Evolutionary conservation across 2,888 invertebrate species (phyloP).

Genomic region (Orchesella flavescens): DNA sequence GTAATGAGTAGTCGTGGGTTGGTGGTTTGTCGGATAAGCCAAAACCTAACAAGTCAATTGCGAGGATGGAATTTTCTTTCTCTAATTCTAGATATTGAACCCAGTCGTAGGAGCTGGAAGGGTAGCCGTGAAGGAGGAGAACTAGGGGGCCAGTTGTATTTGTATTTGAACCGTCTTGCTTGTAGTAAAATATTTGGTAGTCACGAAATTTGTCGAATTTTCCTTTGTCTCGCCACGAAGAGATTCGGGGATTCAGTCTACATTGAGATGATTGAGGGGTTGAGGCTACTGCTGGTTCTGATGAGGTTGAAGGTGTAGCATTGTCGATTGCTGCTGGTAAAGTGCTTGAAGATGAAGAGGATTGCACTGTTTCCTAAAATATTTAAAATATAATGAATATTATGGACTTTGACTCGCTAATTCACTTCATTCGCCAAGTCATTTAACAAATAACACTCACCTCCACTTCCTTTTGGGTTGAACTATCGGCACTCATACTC

Average conservation of each 20-base stretch:
- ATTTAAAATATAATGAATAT: no score
- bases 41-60: slow-evolving; percentile 64
- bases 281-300: background rate
- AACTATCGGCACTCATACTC: no score
- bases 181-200: slow-evolving; percentile 61
- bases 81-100: slow-evolving; percentile 42
- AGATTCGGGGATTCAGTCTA: slow-evolving; percentile 27
- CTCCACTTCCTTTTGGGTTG: background rate
- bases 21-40: slow-evolving; percentile 64
- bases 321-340: background rate
- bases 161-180: slow-evolving; percentile 34
- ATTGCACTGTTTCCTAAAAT: no score
- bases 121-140: slow-evolving; percentile 64
- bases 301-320: background rate
- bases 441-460: background rate
- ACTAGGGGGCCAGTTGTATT: slow-evolving; percentile 36
- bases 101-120: slow-evolving; percentile 64
- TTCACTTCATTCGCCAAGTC: no score
- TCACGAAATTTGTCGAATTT: slow-evolving; percentile 51
- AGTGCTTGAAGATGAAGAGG: no score
- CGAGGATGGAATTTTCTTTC: slow-evolving; percentile 38
- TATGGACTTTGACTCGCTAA: no score
- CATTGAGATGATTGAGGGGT: slow-evolving; percentile 7
- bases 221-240: slow-evolving; percentile 53
- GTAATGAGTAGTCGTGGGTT: slow-evolving; percentile 57